Base-by-base conservation (phyloP, 2,113 vertebrate species). In the Neolamprologus caudopunctatus region DNA sequence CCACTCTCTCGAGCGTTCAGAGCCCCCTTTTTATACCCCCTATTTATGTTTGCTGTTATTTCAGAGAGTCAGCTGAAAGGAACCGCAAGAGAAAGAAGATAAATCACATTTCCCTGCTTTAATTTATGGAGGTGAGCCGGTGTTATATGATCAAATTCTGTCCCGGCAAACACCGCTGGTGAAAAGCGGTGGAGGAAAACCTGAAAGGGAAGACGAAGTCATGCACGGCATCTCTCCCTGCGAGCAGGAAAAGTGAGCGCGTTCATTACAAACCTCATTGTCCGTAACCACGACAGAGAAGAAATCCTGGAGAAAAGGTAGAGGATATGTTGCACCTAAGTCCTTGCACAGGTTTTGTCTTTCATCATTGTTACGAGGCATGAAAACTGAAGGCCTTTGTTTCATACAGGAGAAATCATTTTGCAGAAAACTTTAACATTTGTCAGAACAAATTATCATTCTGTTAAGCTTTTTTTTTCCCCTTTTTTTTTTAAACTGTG, bases 41-140 rank as follows among this genome's bases (percentile, higher is more conserved):
- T 96, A 93, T 96, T 96, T 95, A 95, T 95, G 94, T 93, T 94
- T 95, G 83, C 93, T 93, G 92, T 95, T 96, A 95, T 96, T 96
- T 94, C 85, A 85, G 81, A 90, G 92, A 96, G 95, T 95, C 94
- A 93, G 94, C 95, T 95, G 93, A 94, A 95, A 93, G 93, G 91
- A 92, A 92, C 85, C 89, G 80, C 92, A 82, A 42, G 88, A 90
- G 91, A 86, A 88, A 61, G 87, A 82, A 91, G 91, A 95, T 96
- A 94, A 96, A 96, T 96, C 89, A 94, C 90, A 88, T 93, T 93
- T 91, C 66, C 86, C 87, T 37, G 57, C 85, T 93, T 91, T 95
- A 93, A 96, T 96, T 95, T 95, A 95, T 91, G 88, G 91, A 90
- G 89, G 86, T 89, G 89, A 91, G 85, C 45, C 6, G 58, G 82